Evolutionary conservation across 1,140 invertebrate species (phyloP).

Genomic region (Wiebesia pumilae): DNA sequence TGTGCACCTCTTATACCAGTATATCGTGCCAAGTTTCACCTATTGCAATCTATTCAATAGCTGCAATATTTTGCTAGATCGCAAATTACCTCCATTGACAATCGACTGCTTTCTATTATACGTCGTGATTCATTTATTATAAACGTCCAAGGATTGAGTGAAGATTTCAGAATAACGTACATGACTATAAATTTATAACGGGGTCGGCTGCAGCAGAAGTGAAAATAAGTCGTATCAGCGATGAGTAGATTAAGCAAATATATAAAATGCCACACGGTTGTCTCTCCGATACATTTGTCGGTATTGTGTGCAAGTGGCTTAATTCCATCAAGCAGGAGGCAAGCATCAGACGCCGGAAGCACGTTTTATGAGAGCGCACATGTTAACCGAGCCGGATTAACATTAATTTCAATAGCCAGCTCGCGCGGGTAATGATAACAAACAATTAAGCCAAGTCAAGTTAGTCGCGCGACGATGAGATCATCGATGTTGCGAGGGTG

Average conservation of each 20-base stretch:
- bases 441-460: constrained; percentile 73
- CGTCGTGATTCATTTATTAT: too few relatives aligned
- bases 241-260: constrained; percentile 34
- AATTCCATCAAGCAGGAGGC: constrained; percentile 69
- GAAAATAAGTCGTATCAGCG: constrained; percentile 37
- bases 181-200: too few relatives aligned
- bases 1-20: background rate
- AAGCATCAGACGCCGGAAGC: constrained; percentile 70
- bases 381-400: constrained; percentile 72
- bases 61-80: background rate
- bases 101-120: too few relatives aligned
- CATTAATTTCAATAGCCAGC: constrained; percentile 74
- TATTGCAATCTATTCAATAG: background rate
- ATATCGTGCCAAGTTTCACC: too few relatives aligned
- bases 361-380: constrained; percentile 71
- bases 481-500: constrained; percentile 69
- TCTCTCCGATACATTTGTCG: constrained; percentile 40
- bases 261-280: constrained; percentile 33
- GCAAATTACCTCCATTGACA: background rate
- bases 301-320: constrained; percentile 66
- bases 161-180: background rate
- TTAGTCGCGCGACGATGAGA: constrained; percentile 69
- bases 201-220: background rate
- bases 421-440: constrained; percentile 74
- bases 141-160: too few relatives aligned